Percentiles rank a stretch among this genome's conserved stretches.
These are phyloP conservation scores for Holotrichia oblita DNA, from an alignment of 1,140 invertebrate species.

Conservation along the genomic window DNA sequence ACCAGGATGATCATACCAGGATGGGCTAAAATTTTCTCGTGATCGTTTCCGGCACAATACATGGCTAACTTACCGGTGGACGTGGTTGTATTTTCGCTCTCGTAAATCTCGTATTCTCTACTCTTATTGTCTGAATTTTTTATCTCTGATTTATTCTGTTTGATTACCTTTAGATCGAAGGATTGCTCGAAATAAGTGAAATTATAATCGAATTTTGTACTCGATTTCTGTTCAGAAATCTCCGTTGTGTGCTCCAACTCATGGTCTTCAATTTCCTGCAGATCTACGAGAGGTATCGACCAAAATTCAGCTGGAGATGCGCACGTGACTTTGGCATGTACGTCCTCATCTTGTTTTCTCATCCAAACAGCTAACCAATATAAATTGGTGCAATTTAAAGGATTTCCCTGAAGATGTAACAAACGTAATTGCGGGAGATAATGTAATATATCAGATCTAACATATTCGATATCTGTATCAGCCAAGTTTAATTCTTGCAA, in stretches of 20 bases:
- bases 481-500: constrained; percentile 76
- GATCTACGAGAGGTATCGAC: constrained; percentile 61
- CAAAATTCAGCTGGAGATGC: constrained; percentile 57
- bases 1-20: constrained; percentile 65
- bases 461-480: constrained; percentile 68
- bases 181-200: neutral
- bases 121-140: neutral
- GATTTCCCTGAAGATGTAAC: constrained; percentile 69
- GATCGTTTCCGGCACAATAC: constrained; percentile 52
- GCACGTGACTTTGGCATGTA: constrained; percentile 61
- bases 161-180: neutral
- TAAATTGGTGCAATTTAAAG: constrained; percentile 71
- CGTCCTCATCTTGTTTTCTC: constrained; percentile 64
- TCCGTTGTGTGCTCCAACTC: neutral
- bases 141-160: neutral
- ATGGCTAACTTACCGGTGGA: constrained; percentile 52
- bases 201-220: constrained; percentile 22
- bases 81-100: neutral
- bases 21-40: constrained; percentile 59
- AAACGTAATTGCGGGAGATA: constrained; percentile 74
- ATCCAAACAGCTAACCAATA: constrained; percentile 74
- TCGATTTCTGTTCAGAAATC: constrained; percentile 23
- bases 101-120: constrained; percentile 26
- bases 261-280: constrained; percentile 53
- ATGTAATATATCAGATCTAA: constrained; percentile 74